A percentile compares a stretch with the other conserved stretches of the same genome.
Evolutionary conservation across 92 coral and sea anemone genomes (phyloP).

Genomic region (Zoanthus gigantus): DNA sequence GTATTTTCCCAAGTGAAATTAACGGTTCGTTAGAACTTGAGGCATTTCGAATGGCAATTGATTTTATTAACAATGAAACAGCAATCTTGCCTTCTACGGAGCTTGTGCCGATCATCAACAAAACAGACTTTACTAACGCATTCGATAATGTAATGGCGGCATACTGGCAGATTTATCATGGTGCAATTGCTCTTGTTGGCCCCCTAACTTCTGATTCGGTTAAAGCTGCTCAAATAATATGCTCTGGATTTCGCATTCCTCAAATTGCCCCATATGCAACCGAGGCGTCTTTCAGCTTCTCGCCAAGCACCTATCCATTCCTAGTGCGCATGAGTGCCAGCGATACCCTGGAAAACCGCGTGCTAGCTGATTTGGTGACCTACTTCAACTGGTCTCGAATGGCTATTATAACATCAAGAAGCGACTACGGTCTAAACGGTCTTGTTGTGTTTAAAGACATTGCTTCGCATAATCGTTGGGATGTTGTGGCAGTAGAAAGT

Average conservation of each 20-base stretch:
- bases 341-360: conserved; percentile 76
- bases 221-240: conserved; percentile 74
- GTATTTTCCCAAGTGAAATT: conserved; percentile 62
- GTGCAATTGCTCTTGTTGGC: conserved; percentile 79
- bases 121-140: conserved; percentile 68
- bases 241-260: conserved; percentile 83
- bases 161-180: conserved; percentile 79
- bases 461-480: conserved; percentile 87
- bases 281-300: conserved; percentile 78
- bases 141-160: conserved; percentile 78
- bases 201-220: conserved; percentile 79
- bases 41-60: conserved; percentile 80
- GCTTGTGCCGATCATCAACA: conserved; percentile 68
- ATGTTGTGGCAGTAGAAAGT: conserved; percentile 76
- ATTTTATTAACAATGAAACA: conserved; percentile 78
- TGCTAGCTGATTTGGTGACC: conserved; percentile 73
- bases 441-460: conserved; percentile 78
- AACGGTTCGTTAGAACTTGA: conserved; percentile 44
- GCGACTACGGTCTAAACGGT: conserved; percentile 82
- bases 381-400: conserved; percentile 86
- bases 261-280: conserved; percentile 88
- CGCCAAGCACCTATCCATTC: conserved; percentile 69
- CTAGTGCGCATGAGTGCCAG: conserved; percentile 87
- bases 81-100: conserved; percentile 68
- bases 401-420: conserved; percentile 81